Evolutionary conservation across 1,140 invertebrate species (phyloP).

Genomic region (Atta texana): DNA sequence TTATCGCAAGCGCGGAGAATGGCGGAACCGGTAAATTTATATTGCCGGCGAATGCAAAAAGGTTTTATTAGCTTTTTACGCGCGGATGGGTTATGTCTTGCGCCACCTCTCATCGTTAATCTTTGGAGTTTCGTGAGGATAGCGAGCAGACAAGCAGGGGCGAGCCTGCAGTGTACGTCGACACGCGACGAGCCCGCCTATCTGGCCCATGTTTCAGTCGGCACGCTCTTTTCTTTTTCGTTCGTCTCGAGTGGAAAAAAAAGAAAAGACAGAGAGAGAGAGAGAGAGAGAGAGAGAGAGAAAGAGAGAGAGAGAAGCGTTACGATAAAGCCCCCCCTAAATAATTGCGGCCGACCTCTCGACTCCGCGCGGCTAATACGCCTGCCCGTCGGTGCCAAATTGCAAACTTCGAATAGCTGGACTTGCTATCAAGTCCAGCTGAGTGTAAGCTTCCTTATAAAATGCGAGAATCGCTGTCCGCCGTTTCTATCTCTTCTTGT

Average conservation of each 20-base stretch:
- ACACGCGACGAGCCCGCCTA: conserved; percentile 79
- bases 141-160: conserved; percentile 78
- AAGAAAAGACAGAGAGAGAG: conserved; percentile 7
- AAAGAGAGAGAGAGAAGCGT: background rate
- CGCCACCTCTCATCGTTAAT: conserved; percentile 81
- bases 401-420: conserved; percentile 49
- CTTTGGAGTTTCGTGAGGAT: conserved; percentile 81
- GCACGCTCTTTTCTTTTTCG: conserved; percentile 71
- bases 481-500: background rate
- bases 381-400: conserved; percentile 61
- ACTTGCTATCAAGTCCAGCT: conserved; percentile 25
- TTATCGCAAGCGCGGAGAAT: conserved; percentile 69
- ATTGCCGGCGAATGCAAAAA: conserved; percentile 77
- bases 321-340: conserved; percentile 75
- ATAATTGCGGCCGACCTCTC: conserved; percentile 72
- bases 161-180: conserved; percentile 79
- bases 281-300: conserved; percentile 13
- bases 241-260: conserved; percentile 67
- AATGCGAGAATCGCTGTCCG: background rate
- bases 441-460: conserved; percentile 25
- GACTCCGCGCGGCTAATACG: conserved; percentile 63
- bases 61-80: conserved; percentile 80
- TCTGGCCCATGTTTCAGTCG: conserved; percentile 79
- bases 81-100: conserved; percentile 80
- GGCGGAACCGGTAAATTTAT: conserved; percentile 76